Evolutionary conservation across 2,888 invertebrate genomes (phyloP).

Genomic region (Catocala nupta): DNA sequence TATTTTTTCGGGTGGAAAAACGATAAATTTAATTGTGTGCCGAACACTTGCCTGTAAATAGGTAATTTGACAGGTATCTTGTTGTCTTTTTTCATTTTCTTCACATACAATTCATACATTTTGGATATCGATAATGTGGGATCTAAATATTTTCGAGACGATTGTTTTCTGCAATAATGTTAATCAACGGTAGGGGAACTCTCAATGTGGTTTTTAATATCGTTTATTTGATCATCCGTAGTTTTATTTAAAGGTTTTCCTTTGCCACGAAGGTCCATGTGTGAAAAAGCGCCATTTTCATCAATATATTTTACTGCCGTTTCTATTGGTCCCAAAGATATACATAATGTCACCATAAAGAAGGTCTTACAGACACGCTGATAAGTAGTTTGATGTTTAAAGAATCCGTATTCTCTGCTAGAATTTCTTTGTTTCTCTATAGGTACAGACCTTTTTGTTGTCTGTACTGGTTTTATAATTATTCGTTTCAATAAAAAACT

Average conservation of each 20-base stretch:
- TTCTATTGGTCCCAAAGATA: constrained; percentile 21
- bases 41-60: constrained; percentile 21
- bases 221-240: constrained; percentile 19
- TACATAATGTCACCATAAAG: constrained; percentile 22
- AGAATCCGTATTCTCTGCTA: constrained; percentile 10
- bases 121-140: constrained; percentile 23
- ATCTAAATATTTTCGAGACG: constrained; percentile 19
- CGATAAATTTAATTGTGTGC: constrained; percentile 24
- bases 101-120: constrained; percentile 25
- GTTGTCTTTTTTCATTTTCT: constrained; percentile 19
- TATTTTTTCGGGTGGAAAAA: constrained; percentile 22
- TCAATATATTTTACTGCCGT: constrained; percentile 23
- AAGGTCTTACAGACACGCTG: constrained; percentile 15
- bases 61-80: constrained; percentile 15
- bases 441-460: constrained; percentile 14
- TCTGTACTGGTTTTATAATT: constrained; percentile 17
- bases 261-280: constrained; percentile 19
- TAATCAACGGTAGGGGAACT: constrained; percentile 23
- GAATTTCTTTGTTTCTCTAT: no score
- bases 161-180: constrained; percentile 24
- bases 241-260: constrained; percentile 19
- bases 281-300: constrained; percentile 17
- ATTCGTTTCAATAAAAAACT: constrained; percentile 16
- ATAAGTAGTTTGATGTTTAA: constrained; percentile 14
- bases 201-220: constrained; percentile 25